These are phyloP conservation scores for Pollenia angustigena DNA, from an alignment of 2,888 invertebrate species.

Conservation along the genomic window DNA sequence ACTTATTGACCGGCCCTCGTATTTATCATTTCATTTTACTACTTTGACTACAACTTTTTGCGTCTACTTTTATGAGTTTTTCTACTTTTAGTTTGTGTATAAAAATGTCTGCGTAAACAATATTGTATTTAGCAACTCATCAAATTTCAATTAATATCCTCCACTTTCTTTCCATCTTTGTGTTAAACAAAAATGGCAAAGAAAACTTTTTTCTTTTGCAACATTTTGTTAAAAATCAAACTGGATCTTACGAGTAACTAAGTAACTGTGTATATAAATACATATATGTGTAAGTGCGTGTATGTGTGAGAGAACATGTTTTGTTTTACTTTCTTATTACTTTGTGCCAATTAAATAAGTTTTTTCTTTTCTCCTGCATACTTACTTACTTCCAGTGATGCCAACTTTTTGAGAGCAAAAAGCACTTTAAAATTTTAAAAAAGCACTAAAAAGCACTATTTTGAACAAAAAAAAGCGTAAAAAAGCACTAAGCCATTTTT, in stretches of 20 bases:
- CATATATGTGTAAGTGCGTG: background rate
- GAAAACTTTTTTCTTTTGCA: background rate
- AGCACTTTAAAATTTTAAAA: too few species aligned
- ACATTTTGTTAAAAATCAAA: background rate
- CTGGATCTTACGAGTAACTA: background rate
- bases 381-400: background rate
- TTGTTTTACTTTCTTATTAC: slow-evolving; percentile 60
- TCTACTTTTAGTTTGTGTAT: background rate
- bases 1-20: too few species aligned
- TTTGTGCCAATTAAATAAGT: slow-evolving; percentile 66
- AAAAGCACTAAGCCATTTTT: too few species aligned
- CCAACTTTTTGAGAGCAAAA: too few species aligned
- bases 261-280: background rate
- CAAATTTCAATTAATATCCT: slow-evolving; percentile 68
- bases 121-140: slow-evolving; percentile 70
- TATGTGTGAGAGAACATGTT: slow-evolving; percentile 11
- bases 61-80: background rate
- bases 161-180: background rate
- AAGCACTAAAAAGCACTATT: too few species aligned
- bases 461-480: too few species aligned
- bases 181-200: background rate
- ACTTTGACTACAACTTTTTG: background rate
- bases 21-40: background rate
- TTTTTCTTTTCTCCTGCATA: slow-evolving; percentile 30
- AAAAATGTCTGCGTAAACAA: slow-evolving; percentile 15